Percentiles rank a stretch among this genome's conserved stretches.
Conservation (phyloP, 2,888 invertebrate species). For the Pammene aurita region DNA sequence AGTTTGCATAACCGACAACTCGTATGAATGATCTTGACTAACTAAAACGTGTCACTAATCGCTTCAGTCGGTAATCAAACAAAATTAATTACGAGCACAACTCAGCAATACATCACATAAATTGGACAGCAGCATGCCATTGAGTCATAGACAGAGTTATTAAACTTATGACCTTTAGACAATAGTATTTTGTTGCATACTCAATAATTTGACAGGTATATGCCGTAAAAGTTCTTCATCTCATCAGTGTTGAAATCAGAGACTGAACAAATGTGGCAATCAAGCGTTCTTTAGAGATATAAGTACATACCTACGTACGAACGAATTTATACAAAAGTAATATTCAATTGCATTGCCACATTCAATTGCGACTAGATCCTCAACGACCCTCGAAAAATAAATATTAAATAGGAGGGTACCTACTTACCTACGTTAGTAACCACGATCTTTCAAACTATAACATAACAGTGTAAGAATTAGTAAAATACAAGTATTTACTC, state of each 20-base stretch:
- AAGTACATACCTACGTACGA: not conserved
- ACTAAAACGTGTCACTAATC: slow-evolving; percentile 26
- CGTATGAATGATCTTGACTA: slow-evolving; percentile 40
- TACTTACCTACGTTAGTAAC: no score
- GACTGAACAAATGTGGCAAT: slow-evolving; percentile 5
- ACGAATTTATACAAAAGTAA: not conserved
- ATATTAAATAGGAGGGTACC: no score
- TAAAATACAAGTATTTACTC: no score
- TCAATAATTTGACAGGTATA: slow-evolving; percentile 3
- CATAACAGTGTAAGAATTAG: no score
- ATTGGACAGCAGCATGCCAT: slow-evolving; percentile 2
- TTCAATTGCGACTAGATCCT: no score
- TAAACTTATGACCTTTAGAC: slow-evolving; percentile 23
- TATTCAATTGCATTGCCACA: not conserved
- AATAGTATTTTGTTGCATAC: slow-evolving; percentile 14
- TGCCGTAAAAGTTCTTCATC: slow-evolving; percentile 2
- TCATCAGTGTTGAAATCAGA: slow-evolving; percentile 11
- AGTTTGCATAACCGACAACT: slow-evolving; percentile 36
- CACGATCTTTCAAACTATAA: no score
- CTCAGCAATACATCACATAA: not conserved
- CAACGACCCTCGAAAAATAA: no score
- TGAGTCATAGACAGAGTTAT: slow-evolving; percentile 8
- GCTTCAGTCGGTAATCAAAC: slow-evolving; percentile 21
- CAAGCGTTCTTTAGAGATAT: not conserved
- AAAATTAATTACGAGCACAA: slow-evolving; percentile 7